Percentiles rank a stretch among this genome's conserved stretches.
Evolutionary conservation across 2,888 invertebrate genomes (phyloP).

Genomic region (Oegoconia quadripuncta): DNA sequence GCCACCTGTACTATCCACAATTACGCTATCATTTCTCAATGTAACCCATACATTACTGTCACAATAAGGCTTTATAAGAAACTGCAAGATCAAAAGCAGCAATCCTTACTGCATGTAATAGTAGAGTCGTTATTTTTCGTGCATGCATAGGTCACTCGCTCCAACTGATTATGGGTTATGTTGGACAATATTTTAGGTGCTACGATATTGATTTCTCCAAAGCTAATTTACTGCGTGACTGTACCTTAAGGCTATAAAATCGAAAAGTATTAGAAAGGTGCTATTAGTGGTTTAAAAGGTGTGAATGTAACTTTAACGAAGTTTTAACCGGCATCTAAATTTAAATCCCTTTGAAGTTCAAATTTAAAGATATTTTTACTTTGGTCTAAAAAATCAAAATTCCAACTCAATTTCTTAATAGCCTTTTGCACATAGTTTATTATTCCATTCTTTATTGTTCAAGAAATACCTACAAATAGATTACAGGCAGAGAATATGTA

Average conservation of each 20-base stretch:
- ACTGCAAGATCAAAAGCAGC: neutral
- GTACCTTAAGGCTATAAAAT: constrained; percentile 35
- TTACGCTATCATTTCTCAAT: neutral
- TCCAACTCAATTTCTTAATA: no score
- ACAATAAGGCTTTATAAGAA: neutral
- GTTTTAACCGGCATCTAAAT: constrained; percentile 16
- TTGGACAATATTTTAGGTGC: constrained; percentile 51
- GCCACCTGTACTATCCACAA: constrained; percentile 16
- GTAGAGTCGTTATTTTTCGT: constrained; percentile 1
- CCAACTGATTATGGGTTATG: constrained; percentile 40
- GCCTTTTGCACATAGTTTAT: no score
- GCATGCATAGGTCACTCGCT: constrained; percentile 30
- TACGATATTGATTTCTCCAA: constrained; percentile 58
- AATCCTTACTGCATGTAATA: constrained; percentile 12
- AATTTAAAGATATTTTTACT: neutral
- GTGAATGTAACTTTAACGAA: constrained; percentile 32
- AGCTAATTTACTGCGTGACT: constrained; percentile 44
- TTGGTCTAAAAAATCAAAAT: no score
- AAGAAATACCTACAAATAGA: no score
- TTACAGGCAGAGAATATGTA: no score
- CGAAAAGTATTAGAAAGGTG: constrained; percentile 41
- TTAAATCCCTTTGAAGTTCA: no score
- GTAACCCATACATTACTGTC: constrained; percentile 5
- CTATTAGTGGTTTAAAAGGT: constrained; percentile 32
- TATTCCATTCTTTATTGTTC: no score